Base-by-base conservation (phyloP, 2,113 vertebrate genomes). In the Cebidichthys violaceus region DNA sequence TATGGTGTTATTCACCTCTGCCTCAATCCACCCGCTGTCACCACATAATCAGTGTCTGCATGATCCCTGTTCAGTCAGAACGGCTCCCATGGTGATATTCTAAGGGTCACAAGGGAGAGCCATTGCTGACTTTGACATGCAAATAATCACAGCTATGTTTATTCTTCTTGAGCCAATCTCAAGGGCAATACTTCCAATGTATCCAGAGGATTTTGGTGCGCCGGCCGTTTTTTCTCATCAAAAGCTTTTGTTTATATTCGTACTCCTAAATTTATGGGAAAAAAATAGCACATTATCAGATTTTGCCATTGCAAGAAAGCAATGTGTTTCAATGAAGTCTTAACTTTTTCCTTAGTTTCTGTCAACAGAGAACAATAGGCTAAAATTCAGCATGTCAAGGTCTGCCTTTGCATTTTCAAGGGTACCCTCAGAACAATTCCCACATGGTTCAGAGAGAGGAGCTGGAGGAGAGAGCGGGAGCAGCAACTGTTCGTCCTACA, bases 331-430 rank as follows among this genome's bases (percentile, higher is more conserved):
- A 45, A 10, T 9, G 0, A 2, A 31, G 27, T 68, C 9, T 7
- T 7, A 62, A 75, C 47, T 79, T 79, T 73, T 68, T 17, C 24
- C 35, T 66, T 22, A 5, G 17, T 59, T 52, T 50, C 20, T 37
- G 3, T 1, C 55, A 66, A 80, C 83, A 31, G 39, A 69, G 50
- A 69, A 85, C 14, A 50, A 39, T 0, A 13, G 39, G 37, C 37
- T 68, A 60, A 76, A 80, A 75, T 69, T 37, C 33, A 72, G 9
- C 20, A 45, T 82, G 41, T 64, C 72, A 87, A 37, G 69, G 45
- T 71, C 22, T 57, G 65, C 35, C 39, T 85, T 86, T 84, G 66
- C n/a, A 59, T 29, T 75, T 37, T 77, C 45, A 88, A 83, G 75
- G 52, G 41, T 55, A 74, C 24, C 37, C 9, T 50, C 20, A 27